phyloP scores from a whole-genome alignment of 2,888 invertebrate genomes.

The Mellilla xanthometata region DNA sequence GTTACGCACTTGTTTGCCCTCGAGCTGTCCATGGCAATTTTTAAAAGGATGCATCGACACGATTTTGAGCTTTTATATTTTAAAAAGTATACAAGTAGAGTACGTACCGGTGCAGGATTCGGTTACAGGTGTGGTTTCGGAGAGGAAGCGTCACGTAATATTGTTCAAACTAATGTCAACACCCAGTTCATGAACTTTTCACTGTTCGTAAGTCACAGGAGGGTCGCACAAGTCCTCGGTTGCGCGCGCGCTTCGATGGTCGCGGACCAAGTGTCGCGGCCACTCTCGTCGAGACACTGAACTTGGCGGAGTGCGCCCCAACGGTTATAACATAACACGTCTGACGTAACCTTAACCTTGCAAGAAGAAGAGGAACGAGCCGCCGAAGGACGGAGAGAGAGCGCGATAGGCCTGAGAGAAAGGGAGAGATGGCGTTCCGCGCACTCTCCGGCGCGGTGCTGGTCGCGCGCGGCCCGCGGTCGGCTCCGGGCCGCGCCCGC shows the following conservation, averaged over 20 bases:
- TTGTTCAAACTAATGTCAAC: slow-evolving; percentile 74
- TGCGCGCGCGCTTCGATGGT: slow-evolving; percentile 62
- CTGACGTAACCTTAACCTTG: slow-evolving; percentile 84
- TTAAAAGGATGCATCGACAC: slow-evolving; percentile 31
- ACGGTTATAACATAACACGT: slow-evolving; percentile 83
- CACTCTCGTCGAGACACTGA: slow-evolving; percentile 82
- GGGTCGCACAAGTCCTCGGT: slow-evolving; percentile 68
- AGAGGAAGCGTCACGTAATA: slow-evolving; percentile 59
- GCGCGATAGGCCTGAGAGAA: slow-evolving; percentile 75
- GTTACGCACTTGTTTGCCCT: slow-evolving; percentile 52
- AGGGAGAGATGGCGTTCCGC: slow-evolving; percentile 65
- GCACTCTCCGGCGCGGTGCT: slow-evolving; percentile 25
- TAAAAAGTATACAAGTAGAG: slow-evolving; percentile 14
- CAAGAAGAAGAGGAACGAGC: slow-evolving; percentile 82
- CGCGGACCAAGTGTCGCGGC: slow-evolving; percentile 76
- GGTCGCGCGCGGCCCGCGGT: slow-evolving; percentile 31
- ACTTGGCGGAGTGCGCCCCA: slow-evolving; percentile 80
- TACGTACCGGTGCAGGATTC: slow-evolving; percentile 59
- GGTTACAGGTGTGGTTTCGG: slow-evolving; percentile 35
- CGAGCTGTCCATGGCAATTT: slow-evolving; percentile 40
- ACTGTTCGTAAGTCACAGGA: slow-evolving; percentile 79
- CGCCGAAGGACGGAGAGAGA: slow-evolving; percentile 81
- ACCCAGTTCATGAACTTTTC: slow-evolving; percentile 80
- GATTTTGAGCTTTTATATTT: slow-evolving; percentile 12
- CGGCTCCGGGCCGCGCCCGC: slow-evolving; percentile 30